Base-by-base conservation (phyloP, 2,888 invertebrate species). In the Agrochola circellaris region DNA sequence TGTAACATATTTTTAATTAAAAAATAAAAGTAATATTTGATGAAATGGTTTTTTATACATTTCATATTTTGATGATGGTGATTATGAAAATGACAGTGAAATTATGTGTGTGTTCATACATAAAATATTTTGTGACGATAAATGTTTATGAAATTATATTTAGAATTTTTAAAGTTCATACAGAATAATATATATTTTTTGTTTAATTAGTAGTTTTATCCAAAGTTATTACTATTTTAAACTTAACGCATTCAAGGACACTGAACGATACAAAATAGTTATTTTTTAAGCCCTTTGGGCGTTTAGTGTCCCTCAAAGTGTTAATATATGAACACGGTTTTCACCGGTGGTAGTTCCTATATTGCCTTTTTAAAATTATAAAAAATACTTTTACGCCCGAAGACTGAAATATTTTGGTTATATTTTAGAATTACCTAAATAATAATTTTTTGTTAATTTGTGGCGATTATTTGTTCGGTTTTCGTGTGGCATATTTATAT, bases 241-340 rank as follows among this genome's bases (percentile, higher is more conserved):
- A 60, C 58, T 45, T 71, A 45, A 45, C 45, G 15, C 45, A 45
- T 17, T 48, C 17, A 17, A 17, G 17, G 6, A 17, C 48, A 48
- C 48, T 48, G 48, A 48, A 48, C 48, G 48, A 17, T 17, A 48
- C 17, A 6, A 6, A 48, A 48, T 17, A 48, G 1, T 17, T 48
- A 48, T 48, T 48, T 6, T 17, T 17, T 6, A 48, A 48, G 17
- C 0, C 17, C 6, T 48, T 17, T 48, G 48, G 6, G 17, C 48
- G 48, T 17, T 48, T 6, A 17, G 48, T 17, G 45, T 45, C 17
- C 48, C 6, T 48, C 48, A 48, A 48, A 48, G 17, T 48, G 15
- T 15, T 48, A 73, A 54, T 62, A 62, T 45, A 58, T 84, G 70
- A 82, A 84, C 79, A 84, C 75, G 66, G 75, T 64, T 64, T 26